phyloP scores from a whole-genome alignment of 30 jellyfish, hydroid and myxozoan species.

The Aurelia aurita complex sp. Pacific region DNA sequence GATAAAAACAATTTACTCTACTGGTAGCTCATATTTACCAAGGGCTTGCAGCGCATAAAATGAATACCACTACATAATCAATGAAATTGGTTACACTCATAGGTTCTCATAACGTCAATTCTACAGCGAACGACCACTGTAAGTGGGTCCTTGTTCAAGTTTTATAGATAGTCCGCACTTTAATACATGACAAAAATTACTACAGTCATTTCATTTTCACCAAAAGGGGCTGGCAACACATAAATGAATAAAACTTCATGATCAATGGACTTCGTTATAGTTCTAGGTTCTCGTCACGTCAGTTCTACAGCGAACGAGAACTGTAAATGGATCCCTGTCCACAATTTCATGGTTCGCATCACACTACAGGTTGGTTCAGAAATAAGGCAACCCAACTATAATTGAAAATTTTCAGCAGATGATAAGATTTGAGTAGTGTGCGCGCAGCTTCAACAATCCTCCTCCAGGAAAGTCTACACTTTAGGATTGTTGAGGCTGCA shows the following conservation, averaged over 20 bases:
- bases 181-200: neutral
- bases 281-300: constrained; percentile 98
- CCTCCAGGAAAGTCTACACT: no score
- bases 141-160: no score
- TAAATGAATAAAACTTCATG: constrained; percentile 98
- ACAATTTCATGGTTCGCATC: no score
- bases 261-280: constrained; percentile 96
- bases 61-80: constrained; percentile 97
- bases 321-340: no score
- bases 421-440: no score
- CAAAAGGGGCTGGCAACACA: constrained; percentile 96
- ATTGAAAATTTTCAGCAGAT: no score
- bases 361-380: no score
- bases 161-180: no score
- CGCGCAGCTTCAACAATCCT: no score
- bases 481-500: no score
- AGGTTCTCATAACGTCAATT: constrained; percentile 90
- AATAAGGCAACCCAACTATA: no score
- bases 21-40: constrained; percentile 91
- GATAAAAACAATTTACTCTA: constrained; percentile 72
- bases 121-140: no score
- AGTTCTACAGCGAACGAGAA: neutral
- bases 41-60: constrained; percentile 93
- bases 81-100: constrained; percentile 95
- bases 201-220: constrained; percentile 93